Evolutionary conservation across 2,113 vertebrate genomes (phyloP).

Genomic region (Psilopsiagon aymara): DNA sequence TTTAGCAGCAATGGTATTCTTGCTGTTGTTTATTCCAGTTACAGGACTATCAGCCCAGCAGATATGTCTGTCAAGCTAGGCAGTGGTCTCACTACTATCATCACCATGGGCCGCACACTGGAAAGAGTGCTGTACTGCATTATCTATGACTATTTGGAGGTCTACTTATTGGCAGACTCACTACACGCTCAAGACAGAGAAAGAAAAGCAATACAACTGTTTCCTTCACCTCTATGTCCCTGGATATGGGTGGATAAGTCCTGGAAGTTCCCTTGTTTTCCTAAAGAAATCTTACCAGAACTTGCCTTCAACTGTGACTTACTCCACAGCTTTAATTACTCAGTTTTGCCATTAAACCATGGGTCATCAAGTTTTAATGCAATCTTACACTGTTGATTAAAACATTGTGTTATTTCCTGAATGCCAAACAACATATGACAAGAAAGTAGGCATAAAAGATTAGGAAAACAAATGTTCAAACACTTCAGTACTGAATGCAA

Average conservation of each 20-base stretch:
- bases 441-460: conserved; percentile 51
- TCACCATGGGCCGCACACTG: background rate
- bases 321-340: background rate
- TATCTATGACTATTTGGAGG: background rate
- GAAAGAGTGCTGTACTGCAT: background rate
- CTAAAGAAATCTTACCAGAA: conserved; percentile 25
- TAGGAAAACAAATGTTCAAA: conserved; percentile 45
- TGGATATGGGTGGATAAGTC: background rate
- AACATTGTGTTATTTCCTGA: conserved; percentile 57
- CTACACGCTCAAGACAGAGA: background rate
- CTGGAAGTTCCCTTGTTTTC: conserved; percentile 47
- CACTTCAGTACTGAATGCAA: background rate
- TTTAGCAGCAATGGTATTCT: background rate
- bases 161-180: conserved; percentile 1
- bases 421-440: conserved; percentile 73
- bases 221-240: background rate
- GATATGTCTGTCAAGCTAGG: background rate
- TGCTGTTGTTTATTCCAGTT: background rate
- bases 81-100: background rate
- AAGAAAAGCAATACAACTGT: background rate
- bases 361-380: conserved; percentile 71
- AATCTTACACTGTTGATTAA: conserved; percentile 65
- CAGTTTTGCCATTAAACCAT: conserved; percentile 45
- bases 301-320: conserved; percentile 8
- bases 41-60: background rate